Percentiles rank a stretch among this genome's conserved stretches.
Evolutionary conservation across 2,113 vertebrate species (phyloP).

Genomic region (Fregetta grallaria): DNA sequence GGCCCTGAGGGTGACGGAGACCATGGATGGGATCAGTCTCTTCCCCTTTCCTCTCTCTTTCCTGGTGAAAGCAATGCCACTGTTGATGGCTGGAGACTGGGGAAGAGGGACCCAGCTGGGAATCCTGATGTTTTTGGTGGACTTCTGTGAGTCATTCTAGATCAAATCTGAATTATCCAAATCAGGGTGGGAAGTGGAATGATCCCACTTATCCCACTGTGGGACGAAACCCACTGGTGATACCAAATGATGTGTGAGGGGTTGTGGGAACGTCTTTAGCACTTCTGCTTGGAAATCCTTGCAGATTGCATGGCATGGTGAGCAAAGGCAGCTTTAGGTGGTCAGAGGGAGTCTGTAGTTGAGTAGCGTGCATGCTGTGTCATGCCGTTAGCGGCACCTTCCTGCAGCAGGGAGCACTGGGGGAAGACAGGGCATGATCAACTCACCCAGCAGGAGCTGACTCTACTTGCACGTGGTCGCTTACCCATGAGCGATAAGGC

Average conservation of each 20-base stretch:
- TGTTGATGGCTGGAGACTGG: background rate
- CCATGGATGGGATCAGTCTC: background rate
- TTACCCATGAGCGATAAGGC: slow-evolving; percentile 85
- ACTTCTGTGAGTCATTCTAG: accelerated
- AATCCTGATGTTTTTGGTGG: background rate
- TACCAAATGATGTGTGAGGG: background rate
- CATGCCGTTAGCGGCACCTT: background rate
- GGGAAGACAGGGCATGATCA: background rate
- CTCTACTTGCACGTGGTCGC: background rate
- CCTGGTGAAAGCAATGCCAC: background rate
- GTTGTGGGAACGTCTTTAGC: background rate
- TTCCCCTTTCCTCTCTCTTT: background rate
- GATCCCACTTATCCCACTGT: background rate
- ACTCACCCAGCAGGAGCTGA: background rate
- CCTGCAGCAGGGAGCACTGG: accelerated
- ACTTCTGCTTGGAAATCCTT: background rate
- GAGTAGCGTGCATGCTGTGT: accelerated
- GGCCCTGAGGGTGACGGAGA: background rate
- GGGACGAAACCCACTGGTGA: background rate
- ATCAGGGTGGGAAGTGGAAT: background rate
- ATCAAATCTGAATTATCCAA: background rate
- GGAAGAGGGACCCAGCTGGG: background rate
- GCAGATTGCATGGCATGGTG: background rate
- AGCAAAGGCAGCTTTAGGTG: background rate
- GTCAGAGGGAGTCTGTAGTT: background rate